Conservation (phyloP, 2,113 vertebrate genomes). For the Uropsilus gracilis region DNA sequence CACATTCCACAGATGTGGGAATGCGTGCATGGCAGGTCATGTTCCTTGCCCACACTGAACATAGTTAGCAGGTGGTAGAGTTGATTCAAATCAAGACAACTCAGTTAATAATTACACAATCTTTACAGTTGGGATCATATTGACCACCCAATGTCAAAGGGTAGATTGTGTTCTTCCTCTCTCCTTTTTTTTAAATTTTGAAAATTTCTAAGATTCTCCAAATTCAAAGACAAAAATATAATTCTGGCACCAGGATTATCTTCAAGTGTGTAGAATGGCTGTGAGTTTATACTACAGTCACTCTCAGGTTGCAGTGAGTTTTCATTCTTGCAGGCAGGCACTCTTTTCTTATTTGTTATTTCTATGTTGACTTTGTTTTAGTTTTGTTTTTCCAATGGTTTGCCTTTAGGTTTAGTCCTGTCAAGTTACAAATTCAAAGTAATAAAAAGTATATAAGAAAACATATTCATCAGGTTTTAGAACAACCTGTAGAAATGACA, state of each 20-base stretch:
- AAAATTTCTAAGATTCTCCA: not conserved
- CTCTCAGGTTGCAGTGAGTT: not conserved
- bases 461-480: not conserved
- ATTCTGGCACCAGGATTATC: not conserved
- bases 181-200: not conserved
- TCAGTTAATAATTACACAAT: not conserved
- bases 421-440: not conserved
- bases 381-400: conserved; percentile 40
- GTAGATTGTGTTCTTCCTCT: not conserved
- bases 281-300: conserved; percentile 12
- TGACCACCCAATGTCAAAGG: not conserved
- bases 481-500: not conserved
- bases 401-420: conserved; percentile 24
- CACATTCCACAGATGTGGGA: not conserved
- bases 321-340: not conserved
- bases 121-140: not conserved
- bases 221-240: conserved; percentile 27
- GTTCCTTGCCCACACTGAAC: not conserved
- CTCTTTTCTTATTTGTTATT: conserved; percentile 21
- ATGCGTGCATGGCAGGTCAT: not conserved
- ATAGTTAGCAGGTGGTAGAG: not conserved
- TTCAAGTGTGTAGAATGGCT: not conserved
- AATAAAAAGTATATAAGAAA: conserved; percentile 7
- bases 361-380: conserved; percentile 24
- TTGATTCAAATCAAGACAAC: not conserved